A percentile compares a stretch with the other conserved stretches of the same genome.
These are phyloP conservation scores for Dolichopus griseipennis DNA, from an alignment of 2,888 invertebrate genomes.

Conservation along the genomic window DNA sequence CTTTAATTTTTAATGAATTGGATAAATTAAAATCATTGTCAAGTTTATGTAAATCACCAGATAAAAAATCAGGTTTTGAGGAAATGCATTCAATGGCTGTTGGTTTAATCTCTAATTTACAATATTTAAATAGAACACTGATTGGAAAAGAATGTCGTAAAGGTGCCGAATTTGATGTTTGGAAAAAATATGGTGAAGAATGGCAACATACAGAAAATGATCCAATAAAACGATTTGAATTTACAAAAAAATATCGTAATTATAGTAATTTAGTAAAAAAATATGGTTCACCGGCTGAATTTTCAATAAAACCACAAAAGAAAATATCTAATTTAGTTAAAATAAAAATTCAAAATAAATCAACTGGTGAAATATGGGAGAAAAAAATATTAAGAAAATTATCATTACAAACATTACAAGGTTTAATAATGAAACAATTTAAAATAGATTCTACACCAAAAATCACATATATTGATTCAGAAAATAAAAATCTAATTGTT, in stretches of 20 bases:
- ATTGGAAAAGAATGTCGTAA: conserved; percentile 62
- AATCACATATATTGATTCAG: conserved; percentile 47
- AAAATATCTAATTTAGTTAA: conserved; percentile 63
- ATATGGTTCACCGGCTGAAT: conserved; percentile 75
- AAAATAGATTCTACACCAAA: conserved; percentile 42
- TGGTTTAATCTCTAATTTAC: conserved; percentile 67
- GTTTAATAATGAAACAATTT: conserved; percentile 69
- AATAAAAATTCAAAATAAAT: conserved; percentile 47
- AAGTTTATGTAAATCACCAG: conserved; percentile 34
- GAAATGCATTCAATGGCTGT: conserved; percentile 72
- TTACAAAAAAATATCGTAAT: conserved; percentile 63
- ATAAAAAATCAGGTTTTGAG: conserved; percentile 45
- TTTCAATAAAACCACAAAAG: conserved; percentile 52
- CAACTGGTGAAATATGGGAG: conserved; percentile 45
- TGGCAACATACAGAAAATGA: conserved; percentile 56
- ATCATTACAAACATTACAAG: conserved; percentile 73
- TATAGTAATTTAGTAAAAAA: conserved; percentile 63
- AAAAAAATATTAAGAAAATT: conserved; percentile 71
- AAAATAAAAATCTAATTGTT: conserved; percentile 58
- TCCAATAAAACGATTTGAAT: conserved; percentile 45
- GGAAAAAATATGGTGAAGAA: conserved; percentile 69
- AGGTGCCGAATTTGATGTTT: conserved; percentile 85
- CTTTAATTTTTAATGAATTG: conserved; percentile 73
- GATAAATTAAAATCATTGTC: conserved; percentile 54
- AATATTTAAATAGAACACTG: conserved; percentile 59